Percentiles rank a stretch among this genome's conserved stretches.
These are phyloP conservation scores for Stegostoma tigrinum DNA, from an alignment of 2,113 vertebrate species.

Conservation along the genomic window DNA sequence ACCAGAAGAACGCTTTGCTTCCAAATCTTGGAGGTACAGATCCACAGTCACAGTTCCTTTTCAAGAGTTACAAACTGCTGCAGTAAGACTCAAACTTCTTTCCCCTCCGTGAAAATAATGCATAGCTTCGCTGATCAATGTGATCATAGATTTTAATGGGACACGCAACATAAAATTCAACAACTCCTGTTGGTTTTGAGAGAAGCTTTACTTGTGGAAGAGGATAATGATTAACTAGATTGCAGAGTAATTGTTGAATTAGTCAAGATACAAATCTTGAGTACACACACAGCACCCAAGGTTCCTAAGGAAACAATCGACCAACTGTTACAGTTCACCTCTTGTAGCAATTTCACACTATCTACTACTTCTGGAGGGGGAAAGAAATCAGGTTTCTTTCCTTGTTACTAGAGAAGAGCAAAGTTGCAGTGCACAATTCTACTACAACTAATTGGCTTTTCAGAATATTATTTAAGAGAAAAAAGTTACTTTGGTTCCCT, in stretches of 20 bases:
- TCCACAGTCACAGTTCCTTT: not conserved
- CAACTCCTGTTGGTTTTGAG: not conserved
- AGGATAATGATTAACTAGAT: conserved; percentile 30
- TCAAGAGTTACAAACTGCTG: not conserved
- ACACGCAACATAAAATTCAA: not conserved
- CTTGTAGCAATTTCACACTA: not conserved
- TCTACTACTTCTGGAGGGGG: not conserved
- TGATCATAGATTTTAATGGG: conserved; percentile 18
- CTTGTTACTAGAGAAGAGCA: not conserved
- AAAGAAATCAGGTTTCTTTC: not conserved
- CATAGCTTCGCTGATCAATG: not conserved
- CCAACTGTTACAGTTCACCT: not conserved
- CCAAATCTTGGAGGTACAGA: not conserved
- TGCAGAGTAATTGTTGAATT: conserved; percentile 29
- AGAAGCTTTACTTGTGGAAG: not conserved
- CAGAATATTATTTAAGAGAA: not conserved
- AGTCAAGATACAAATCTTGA: conserved; percentile 18
- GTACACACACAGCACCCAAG: conserved; percentile 3
- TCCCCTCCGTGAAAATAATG: not conserved
- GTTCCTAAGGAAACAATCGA: conserved; percentile 25
- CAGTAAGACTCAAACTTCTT: not conserved
- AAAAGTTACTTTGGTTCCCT: not conserved
- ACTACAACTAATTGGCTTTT: not conserved
- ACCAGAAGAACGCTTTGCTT: not conserved
- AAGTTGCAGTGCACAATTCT: not conserved